Percentiles rank a stretch among this genome's conserved stretches.
These are phyloP conservation scores for Itoplectis maculator DNA, from an alignment of 2,888 invertebrate genomes.

Conservation along the genomic window DNA sequence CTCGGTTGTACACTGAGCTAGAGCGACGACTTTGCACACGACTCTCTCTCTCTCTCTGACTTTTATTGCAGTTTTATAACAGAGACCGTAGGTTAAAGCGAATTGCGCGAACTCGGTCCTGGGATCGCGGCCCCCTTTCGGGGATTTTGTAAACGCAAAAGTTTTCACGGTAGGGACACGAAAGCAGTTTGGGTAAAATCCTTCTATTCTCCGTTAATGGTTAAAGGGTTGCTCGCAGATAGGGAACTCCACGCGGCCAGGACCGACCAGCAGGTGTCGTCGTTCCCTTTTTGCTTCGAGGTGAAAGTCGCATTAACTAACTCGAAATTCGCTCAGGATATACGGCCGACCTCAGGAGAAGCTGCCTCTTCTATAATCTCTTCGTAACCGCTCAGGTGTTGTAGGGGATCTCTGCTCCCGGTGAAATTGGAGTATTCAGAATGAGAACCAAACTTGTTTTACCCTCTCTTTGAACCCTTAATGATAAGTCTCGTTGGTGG, in stretches of 20 bases:
- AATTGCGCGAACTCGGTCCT: constrained; percentile 20
- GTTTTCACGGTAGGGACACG: constrained; percentile 32
- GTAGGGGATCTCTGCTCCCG: constrained; percentile 12
- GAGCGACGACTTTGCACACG: constrained; percentile 18
- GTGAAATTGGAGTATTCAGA: constrained; percentile 40
- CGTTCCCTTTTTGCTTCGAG: constrained; percentile 38
- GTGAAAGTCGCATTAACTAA: constrained; percentile 53
- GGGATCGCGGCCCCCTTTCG: neutral
- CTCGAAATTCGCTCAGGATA: constrained; percentile 48
- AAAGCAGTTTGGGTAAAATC: constrained; percentile 29
- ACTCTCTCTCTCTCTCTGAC: constrained; percentile 1
- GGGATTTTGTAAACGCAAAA: constrained; percentile 41
- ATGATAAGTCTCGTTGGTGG: constrained; percentile 41
- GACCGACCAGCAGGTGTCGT: constrained; percentile 38
- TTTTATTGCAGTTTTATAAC: constrained; percentile 48
- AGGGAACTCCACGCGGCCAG: constrained; percentile 22
- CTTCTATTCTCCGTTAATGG: constrained; percentile 42
- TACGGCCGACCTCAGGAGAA: constrained; percentile 23
- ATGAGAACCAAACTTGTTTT: constrained; percentile 46
- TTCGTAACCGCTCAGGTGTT: constrained; percentile 17
- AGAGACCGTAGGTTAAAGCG: constrained; percentile 31
- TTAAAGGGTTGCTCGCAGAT: constrained; percentile 46
- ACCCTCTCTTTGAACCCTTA: constrained; percentile 46
- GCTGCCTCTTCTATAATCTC: constrained; percentile 46
- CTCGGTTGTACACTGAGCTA: constrained; percentile 19